Base-by-base conservation (phyloP, 1,140 invertebrate species). In the Cepaea nemoralis region DNA sequence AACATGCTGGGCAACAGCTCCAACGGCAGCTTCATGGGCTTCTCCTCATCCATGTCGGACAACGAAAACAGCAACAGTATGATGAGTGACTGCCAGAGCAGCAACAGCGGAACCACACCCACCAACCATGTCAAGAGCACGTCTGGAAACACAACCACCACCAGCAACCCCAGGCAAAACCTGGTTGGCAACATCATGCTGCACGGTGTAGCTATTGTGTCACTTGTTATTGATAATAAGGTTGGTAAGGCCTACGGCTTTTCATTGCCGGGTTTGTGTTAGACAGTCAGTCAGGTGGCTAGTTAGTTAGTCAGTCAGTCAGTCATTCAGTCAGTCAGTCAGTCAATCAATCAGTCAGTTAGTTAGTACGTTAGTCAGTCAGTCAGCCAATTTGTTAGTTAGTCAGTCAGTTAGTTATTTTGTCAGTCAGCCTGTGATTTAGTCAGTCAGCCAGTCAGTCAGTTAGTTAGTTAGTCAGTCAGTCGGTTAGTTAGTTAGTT, bases 181-280 rank as follows among this genome's bases (percentile, higher is more conserved):
- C 87, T 98, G 94, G 96, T 99, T 3, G 94, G 95, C 76, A 96
- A 95, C 1, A 97, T 98, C 0, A 93, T 96, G 24, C 93, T 99
- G 12, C 97, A 97, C 88, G 97, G 97, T 8, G 95, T 98, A 12
- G 96, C 96, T 0, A 99, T 99, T 86, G 97, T 99, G 0, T 97
- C 97, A 0, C 93, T 99, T 59, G 94, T 96, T 59, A 99, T 99
- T 83, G 98, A 99, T 89, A 94, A 94, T 24, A 87, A 95, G 78
- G 78, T 80, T 95, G 39, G 75, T 37, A 27, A 50, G 24, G 67
- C 35, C 10, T 69, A 37, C 67, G 16, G 16, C 3, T 33, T 12
- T 16, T 33, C 12, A 14, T 67, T 67, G 24, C 24, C n/a, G n/a
- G n/a, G n/a, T n/a, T n/a, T n/a, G n/a, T n/a, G n/a, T n/a, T n/a